Base-by-base conservation (phyloP, 2,113 vertebrate genomes). In the Coptodon bakossiorum region DNA sequence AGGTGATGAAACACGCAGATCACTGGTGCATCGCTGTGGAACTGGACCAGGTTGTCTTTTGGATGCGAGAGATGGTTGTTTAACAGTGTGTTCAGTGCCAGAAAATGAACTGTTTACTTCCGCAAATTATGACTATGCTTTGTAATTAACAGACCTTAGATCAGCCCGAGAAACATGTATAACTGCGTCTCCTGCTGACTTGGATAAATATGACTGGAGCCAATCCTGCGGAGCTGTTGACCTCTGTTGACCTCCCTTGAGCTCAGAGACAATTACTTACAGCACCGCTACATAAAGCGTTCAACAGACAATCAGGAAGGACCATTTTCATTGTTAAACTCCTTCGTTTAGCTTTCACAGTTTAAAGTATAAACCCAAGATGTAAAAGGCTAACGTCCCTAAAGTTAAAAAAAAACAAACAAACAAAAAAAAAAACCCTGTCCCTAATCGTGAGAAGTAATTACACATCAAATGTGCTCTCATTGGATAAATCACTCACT, bases 171-270 rank as follows among this genome's bases (percentile, higher is more conserved):
- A 80, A 81, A 82, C 83, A 9, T 27, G 54, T 6, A 54, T 22
- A 36, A 88, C 48, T 54, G 80, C 24, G 87, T 89, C 89, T 85
- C 89, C 93, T 83, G 89, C 91, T 92, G 90, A 82, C 90, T 86
- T 11, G 29, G 24, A 82, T 78, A 78, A 78, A 91, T 86, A 83
- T 29, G 83, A 85, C 40, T 73, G 89, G 87, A 91, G 88, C 87
- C 81, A 45, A 29, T 63, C 83, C 87, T 86, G 90, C 50, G 22
- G 87, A 90, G 88, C 17, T 1, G 56, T 24, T 85, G 86, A 90
- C 88, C 87, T 86, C 36, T 61, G 68, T 8, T 63, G 89, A 78
- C 73, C 90, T 24, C 22, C n/a, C 61, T n/a, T 63, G 19, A 90
- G 56, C 80, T 85, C 56, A 91, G 91, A 91, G 88, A 84, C 59